A percentile compares a stretch with the other conserved stretches of the same genome.
Conservation (phyloP, 2,113 vertebrate genomes). For the Romanogobio albipinnatus region DNA sequence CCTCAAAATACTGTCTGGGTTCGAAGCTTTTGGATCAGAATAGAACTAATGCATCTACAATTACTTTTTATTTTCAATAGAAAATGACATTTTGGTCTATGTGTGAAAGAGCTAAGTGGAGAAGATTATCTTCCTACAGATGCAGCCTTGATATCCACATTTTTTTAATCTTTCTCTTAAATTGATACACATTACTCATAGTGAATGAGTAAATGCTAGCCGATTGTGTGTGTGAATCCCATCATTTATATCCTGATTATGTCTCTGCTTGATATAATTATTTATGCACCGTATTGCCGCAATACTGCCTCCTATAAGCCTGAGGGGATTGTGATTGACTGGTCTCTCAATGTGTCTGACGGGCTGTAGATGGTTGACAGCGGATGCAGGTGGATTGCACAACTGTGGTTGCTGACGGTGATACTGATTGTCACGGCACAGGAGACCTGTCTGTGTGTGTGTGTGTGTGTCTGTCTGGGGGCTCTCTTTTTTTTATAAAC, state of each 20-base stretch:
- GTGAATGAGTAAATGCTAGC: background rate
- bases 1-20: too few species aligned
- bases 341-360: conserved; percentile 17
- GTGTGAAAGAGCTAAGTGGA: conserved; percentile 55
- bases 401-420: conserved; percentile 66
- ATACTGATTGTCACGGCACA: conserved; percentile 56
- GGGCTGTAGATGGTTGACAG: conserved; percentile 41
- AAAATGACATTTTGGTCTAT: conserved; percentile 67
- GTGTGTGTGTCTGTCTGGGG: conserved; percentile 48
- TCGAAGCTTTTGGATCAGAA: conserved; percentile 47
- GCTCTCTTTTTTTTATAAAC: conserved; percentile 53
- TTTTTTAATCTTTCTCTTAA: background rate
- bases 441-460: conserved; percentile 40
- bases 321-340: conserved; percentile 15
- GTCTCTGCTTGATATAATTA: background rate
- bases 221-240: background rate
- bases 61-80: conserved; percentile 64
- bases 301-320: background rate
- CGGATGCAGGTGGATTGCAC: conserved; percentile 39
- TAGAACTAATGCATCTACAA: conserved; percentile 62
- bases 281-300: background rate
- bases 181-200: background rate
- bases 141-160: background rate
- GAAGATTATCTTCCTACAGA: conserved; percentile 3
- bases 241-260: background rate